Conservation (phyloP, 2,797 vertebrate species). For the Falco naumanni region DNA sequence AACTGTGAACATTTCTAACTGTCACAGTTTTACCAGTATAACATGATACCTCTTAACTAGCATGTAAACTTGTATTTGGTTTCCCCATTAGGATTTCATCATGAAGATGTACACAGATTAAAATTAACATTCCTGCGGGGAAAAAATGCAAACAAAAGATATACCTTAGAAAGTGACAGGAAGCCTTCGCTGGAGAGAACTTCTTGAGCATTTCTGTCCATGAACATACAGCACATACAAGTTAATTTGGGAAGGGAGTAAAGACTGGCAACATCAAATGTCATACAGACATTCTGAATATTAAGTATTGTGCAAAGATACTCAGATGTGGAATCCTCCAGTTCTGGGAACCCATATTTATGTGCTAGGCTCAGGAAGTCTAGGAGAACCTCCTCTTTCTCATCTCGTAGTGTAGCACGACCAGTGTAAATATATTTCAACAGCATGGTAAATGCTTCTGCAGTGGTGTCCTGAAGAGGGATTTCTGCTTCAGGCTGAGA, state of each 20-base stretch:
- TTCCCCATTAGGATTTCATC: not conserved
- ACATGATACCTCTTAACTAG: not conserved
- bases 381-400: slow-evolving; percentile 93
- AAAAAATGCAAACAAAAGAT: not conserved
- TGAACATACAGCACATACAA: slow-evolving; percentile 92
- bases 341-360: slow-evolving; percentile 94
- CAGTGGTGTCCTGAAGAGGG: slow-evolving; percentile 90
- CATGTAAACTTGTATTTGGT: not conserved
- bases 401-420: slow-evolving; percentile 90
- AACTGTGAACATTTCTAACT: not conserved
- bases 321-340: slow-evolving; percentile 95
- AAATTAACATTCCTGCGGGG: not conserved
- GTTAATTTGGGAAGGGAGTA: slow-evolving; percentile 90
- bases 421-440: slow-evolving; percentile 97
- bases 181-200: slow-evolving; percentile 93
- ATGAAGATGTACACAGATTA: not conserved
- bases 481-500: slow-evolving; percentile 96
- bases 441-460: slow-evolving; percentile 96
- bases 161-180: slow-evolving; percentile 92
- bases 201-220: slow-evolving; percentile 94
- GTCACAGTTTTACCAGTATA: not conserved
- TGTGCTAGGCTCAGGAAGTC: slow-evolving; percentile 96
- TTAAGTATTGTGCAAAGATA: slow-evolving; percentile 96
- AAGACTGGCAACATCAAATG: slow-evolving; percentile 95
- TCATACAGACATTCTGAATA: slow-evolving; percentile 94